Evolutionary conservation across 2,797 vertebrate genomes (phyloP).

Genomic region (Iguana delicatissima): DNA sequence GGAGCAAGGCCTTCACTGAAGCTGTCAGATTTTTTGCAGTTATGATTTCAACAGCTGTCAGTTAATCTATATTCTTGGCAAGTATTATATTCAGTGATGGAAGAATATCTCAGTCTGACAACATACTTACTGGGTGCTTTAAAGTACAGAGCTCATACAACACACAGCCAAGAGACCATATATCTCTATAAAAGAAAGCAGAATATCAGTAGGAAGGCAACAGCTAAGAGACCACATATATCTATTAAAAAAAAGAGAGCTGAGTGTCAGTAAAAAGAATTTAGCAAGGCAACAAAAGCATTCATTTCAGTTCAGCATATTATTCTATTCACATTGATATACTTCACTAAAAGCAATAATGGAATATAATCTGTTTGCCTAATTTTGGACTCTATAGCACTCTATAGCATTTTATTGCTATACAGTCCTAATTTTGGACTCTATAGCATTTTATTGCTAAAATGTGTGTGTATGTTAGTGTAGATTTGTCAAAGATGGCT

Average conservation of each 20-base stretch:
- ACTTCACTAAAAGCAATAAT: background rate
- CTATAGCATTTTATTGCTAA: background rate
- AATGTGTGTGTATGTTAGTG: too few species aligned
- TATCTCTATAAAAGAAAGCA: constrained; percentile 84
- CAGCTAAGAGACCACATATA: constrained; percentile 97
- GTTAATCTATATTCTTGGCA: background rate
- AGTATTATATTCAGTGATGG: constrained; percentile 34
- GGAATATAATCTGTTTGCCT: background rate
- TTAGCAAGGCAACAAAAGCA: background rate
- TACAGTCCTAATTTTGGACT: background rate
- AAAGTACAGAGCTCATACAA: constrained; percentile 94
- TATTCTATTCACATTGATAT: background rate
- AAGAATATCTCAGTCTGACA: constrained; percentile 22
- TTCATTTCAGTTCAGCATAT: background rate
- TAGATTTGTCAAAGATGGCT: too few species aligned
- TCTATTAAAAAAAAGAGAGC: constrained; percentile 77
- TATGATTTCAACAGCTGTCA: background rate
- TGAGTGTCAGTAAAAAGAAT: constrained; percentile 40
- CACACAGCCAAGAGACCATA: constrained; percentile 96
- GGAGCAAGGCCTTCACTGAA: too few species aligned
- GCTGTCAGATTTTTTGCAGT: background rate
- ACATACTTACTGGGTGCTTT: constrained; percentile 90
- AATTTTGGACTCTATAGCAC: background rate
- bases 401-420: too few species aligned
- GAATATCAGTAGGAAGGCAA: constrained; percentile 38